Evolutionary conservation across 1,140 invertebrate species (phyloP).

Genomic region (Drosophila triauraria): DNA sequence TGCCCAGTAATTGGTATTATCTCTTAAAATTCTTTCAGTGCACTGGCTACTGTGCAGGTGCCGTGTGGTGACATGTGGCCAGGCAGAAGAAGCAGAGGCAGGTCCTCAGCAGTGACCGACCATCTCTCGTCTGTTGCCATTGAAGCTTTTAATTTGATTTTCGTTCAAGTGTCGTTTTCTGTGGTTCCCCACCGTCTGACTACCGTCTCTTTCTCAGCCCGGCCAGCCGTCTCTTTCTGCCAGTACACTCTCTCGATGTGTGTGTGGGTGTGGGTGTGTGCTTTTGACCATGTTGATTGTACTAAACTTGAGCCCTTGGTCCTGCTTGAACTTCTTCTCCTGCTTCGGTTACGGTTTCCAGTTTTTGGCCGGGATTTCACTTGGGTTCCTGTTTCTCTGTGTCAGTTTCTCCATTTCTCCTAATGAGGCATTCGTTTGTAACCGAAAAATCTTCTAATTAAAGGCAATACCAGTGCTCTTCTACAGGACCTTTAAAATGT

Average conservation of each 20-base stretch:
- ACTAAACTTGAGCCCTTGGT: conserved; percentile 34
- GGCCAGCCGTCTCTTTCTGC: neutral
- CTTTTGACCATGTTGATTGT: conserved; percentile 38
- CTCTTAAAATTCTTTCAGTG: neutral
- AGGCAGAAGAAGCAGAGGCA: conserved; percentile 19
- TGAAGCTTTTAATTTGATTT: conserved; percentile 84
- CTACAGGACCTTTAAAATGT: neutral
- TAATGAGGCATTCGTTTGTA: conserved; percentile 44
- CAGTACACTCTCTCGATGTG: neutral
- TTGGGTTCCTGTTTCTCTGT: conserved; percentile 23
- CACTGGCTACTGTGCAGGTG: conserved; percentile 49
- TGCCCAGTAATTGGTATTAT: too few species aligned
- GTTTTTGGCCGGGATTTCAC: conserved; percentile 38
- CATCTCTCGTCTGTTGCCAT: conserved; percentile 64
- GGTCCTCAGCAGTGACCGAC: conserved; percentile 26
- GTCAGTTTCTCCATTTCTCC: conserved; percentile 23
- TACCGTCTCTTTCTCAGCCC: conserved; percentile 6
- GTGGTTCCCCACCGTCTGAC: conserved; percentile 24
- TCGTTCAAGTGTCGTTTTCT: conserved; percentile 81
- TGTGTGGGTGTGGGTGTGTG: neutral
- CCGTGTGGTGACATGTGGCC: conserved; percentile 70
- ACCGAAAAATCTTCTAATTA: conserved; percentile 32
- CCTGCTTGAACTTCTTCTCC: conserved; percentile 15
- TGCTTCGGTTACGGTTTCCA: conserved; percentile 4
- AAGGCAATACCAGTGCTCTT: conserved; percentile 2